Evolutionary conservation across 1,140 invertebrate species (phyloP).

Genomic region (Melipona quadrifasciata): DNA sequence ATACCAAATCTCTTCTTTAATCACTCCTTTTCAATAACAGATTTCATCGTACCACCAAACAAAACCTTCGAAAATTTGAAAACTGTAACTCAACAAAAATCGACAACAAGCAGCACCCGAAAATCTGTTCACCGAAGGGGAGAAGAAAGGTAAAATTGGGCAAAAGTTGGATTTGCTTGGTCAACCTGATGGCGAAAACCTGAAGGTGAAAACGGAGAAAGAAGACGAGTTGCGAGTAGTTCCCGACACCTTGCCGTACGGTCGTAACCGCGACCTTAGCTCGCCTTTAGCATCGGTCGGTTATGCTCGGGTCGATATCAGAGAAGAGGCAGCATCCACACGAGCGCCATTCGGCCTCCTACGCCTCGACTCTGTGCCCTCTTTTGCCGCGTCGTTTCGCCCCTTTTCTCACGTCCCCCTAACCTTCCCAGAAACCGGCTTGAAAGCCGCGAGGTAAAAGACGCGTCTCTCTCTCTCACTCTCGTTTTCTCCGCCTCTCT

Average conservation of each 20-base stretch:
- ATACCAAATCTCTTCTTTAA: too few species aligned
- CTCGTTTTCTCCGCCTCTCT: background rate
- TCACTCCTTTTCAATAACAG: too few species aligned
- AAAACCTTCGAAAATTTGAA: too few species aligned
- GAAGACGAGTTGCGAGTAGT: constrained; percentile 43
- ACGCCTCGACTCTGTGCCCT: constrained; percentile 31
- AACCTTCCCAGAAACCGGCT: background rate
- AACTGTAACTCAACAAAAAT: too few species aligned
- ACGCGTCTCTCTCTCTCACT: background rate
- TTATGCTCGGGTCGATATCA: constrained; percentile 67
- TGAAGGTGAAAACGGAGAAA: background rate
- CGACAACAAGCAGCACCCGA: too few species aligned
- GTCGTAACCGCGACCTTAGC: constrained; percentile 65
- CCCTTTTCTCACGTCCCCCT: constrained; percentile 22
- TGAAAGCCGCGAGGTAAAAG: constrained; percentile 41
- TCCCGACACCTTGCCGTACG: constrained; percentile 33
- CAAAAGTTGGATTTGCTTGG: background rate
- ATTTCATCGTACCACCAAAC: too few species aligned
- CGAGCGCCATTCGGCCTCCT: constrained; percentile 56
- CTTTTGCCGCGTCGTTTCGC: constrained; percentile 29
- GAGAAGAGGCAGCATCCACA: constrained; percentile 66
- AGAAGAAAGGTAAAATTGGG: background rate
- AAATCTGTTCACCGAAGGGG: background rate
- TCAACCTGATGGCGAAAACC: background rate
- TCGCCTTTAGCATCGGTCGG: constrained; percentile 62